A percentile compares a stretch with the other conserved stretches of the same genome.
These are phyloP conservation scores for Lutra lutra DNA, from an alignment of 2,797 vertebrate genomes.

Conservation along the genomic window DNA sequence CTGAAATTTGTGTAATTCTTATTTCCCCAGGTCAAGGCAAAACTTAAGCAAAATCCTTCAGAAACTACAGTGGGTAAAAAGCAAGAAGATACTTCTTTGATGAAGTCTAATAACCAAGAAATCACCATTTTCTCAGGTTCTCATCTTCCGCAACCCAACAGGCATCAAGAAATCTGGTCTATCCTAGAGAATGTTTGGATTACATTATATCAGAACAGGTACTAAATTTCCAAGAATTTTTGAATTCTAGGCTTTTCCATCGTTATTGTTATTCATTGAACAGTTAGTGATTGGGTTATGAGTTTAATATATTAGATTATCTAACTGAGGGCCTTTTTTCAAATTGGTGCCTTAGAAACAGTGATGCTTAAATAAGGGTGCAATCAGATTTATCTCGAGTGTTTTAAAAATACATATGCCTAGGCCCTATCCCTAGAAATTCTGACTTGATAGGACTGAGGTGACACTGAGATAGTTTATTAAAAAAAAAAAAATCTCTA, in stretches of 20 bases:
- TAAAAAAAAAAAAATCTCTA: neutral
- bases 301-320: conserved; percentile 14
- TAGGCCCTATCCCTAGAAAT: neutral
- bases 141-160: conserved; percentile 79
- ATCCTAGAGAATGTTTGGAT: conserved; percentile 94
- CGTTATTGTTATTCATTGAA: neutral
- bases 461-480: neutral
- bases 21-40: conserved; percentile 83
- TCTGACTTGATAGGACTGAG: neutral
- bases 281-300: neutral
- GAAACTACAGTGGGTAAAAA: conserved; percentile 80
- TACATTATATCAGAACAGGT: conserved; percentile 91
- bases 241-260: conserved; percentile 25
- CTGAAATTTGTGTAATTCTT: conserved; percentile 64
- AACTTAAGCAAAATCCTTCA: conserved; percentile 79
- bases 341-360: conserved; percentile 32
- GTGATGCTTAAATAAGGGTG: neutral
- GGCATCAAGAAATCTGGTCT: conserved; percentile 92
- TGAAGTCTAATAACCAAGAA: conserved; percentile 72
- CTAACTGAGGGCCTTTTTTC: neutral
- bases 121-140: conserved; percentile 85
- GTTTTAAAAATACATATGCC: neutral
- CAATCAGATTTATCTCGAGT: neutral
- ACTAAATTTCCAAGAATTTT: conserved; percentile 57
- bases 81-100: conserved; percentile 79